Base-by-base conservation (phyloP, 2,797 vertebrate genomes). In the Microcaecilia unicolor region DNA sequence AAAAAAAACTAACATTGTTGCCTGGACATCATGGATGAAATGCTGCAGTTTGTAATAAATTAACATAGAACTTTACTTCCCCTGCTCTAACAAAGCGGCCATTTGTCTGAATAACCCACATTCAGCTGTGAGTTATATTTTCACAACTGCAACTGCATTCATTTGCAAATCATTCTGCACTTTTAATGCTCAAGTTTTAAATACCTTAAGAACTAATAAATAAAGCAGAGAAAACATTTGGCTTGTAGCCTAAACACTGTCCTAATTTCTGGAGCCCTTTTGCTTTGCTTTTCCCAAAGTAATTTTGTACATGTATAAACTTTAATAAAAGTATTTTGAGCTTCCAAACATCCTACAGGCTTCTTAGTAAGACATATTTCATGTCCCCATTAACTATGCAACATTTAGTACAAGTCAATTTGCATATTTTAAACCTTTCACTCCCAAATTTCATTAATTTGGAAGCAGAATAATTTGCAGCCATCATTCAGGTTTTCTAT, bases 11-110 rank as follows among this genome's bases (percentile, higher is more conserved):
- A 76, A 74, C 76, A 74, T 86, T 86, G 91, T 97, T 92, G 92
- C 92, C 91, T 70, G 85, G 91, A 91, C 84, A 84, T 90, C 87
- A 63, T 69, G 82, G 85, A 86, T 87, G 90, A 93, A 91, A 92
- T 91, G 87, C 85, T 58, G 77, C 83, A 84, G 88, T 91, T 84
- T 81, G 85, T 91, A 91, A 93, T 95, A 91, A 91, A 93, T 93
- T 88, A 92, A 84, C 83, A 86, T 78, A 81, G 75, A 74, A 72
- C 80, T 82, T 81, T 75, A 81, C 78, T 84, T 86, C 76, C 86
- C 76, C 84, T 86, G 70, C 48, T 64, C 51, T 58, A 84, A 84
- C 74, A 67, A 86, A 86, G 85, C 82, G 58, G 69, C 77, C 76
- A 81, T 91, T 92, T 92, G 85, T 91, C 81, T 84, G 77, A 67